Conservation (phyloP, 2,888 invertebrate genomes). For the Criorhina ranunculi region DNA sequence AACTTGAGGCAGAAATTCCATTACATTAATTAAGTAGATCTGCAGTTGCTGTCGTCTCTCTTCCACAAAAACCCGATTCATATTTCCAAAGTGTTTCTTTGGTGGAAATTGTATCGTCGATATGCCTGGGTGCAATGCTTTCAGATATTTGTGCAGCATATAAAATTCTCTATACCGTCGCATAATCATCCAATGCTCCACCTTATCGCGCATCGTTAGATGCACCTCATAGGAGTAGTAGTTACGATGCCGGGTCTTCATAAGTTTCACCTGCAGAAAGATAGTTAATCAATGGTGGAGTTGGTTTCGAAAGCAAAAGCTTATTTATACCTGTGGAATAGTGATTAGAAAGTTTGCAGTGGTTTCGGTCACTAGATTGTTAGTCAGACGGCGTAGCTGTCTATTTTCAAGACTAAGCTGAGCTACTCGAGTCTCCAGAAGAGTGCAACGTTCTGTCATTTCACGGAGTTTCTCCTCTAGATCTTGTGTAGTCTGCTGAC, state of each 20-base stretch:
- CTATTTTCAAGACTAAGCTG: slow-evolving; percentile 83
- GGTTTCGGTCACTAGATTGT: slow-evolving; percentile 78
- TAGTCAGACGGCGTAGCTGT: slow-evolving; percentile 81
- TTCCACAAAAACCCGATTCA: slow-evolving; percentile 94
- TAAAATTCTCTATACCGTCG: slow-evolving; percentile 97
- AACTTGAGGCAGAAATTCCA: slow-evolving; percentile 92
- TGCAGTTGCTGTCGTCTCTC: slow-evolving; percentile 93
- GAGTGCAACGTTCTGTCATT: slow-evolving; percentile 81
- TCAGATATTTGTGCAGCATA: slow-evolving; percentile 90
- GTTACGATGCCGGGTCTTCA: slow-evolving; percentile 72
- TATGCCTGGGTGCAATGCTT: slow-evolving; percentile 93
- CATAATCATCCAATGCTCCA: slow-evolving; percentile 98
- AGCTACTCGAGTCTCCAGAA: slow-evolving; percentile 83
- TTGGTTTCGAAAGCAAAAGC: slow-evolving; percentile 14
- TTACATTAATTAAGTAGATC: slow-evolving; percentile 93
- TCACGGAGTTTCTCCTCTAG: slow-evolving; percentile 81
- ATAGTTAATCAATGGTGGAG: neutral
- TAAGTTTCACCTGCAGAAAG: slow-evolving; percentile 78
- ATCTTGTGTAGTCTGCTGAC: slow-evolving; percentile 47
- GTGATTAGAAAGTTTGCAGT: slow-evolving; percentile 82
- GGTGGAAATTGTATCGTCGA: slow-evolving; percentile 96
- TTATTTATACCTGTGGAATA: slow-evolving; percentile 81
- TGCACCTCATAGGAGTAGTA: slow-evolving; percentile 83
- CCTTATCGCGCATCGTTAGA: slow-evolving; percentile 82
- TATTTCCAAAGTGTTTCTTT: slow-evolving; percentile 96